These are phyloP conservation scores for Oreocharis arfaki DNA, from an alignment of 2,113 vertebrate species.

Conservation along the genomic window DNA sequence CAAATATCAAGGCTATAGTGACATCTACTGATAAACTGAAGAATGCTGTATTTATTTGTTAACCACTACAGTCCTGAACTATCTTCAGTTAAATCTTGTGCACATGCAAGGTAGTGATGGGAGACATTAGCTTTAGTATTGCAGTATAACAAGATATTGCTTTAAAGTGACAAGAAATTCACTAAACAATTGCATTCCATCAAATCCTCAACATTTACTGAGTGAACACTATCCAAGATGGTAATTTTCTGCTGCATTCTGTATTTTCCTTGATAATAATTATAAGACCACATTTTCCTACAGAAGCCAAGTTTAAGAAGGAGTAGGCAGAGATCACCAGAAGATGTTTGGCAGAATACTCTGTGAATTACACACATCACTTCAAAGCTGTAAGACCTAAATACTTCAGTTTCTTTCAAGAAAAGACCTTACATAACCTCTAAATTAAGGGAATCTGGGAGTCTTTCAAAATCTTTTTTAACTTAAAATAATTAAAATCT, in stretches of 20 bases:
- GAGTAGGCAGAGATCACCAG: neutral
- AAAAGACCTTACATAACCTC: neutral
- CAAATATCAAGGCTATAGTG: neutral
- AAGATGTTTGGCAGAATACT: neutral
- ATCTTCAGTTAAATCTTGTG: neutral
- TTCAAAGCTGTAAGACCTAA: neutral
- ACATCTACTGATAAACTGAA: constrained; percentile 27
- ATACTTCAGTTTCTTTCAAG: neutral
- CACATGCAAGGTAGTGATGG: neutral
- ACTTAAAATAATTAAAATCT: neutral
- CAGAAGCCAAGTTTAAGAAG: neutral
- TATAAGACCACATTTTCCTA: neutral
- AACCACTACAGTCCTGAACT: neutral
- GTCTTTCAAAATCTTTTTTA: neutral
- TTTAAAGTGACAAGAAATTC: neutral
- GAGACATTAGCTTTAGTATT: neutral
- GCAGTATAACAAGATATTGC: neutral
- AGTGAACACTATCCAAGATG: neutral
- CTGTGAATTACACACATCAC: neutral
- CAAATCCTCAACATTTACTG: neutral
- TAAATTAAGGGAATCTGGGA: neutral
- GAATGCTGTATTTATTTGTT: neutral
- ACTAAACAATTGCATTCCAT: neutral
- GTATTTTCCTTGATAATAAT: neutral
- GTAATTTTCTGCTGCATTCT: neutral